Evolutionary conservation across 2,888 invertebrate genomes (phyloP).

Genomic region (Apamea epomidion): DNA sequence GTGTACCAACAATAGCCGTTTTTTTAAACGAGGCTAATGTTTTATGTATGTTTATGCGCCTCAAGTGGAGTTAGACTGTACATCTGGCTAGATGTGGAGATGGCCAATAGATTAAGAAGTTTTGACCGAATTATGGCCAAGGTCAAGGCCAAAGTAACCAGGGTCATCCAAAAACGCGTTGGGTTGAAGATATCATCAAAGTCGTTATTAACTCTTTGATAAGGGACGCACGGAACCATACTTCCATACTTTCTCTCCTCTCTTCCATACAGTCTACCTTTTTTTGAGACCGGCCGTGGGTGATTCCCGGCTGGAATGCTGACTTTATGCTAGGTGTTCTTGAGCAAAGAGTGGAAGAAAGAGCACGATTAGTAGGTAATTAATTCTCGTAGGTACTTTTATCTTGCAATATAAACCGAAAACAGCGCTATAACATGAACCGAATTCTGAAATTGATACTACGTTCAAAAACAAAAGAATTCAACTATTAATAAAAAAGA

Average conservation of each 20-base stretch:
- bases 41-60: neutral
- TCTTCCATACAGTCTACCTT: too few species aligned
- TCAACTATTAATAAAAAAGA: neutral
- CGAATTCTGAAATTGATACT: neutral
- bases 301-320: too few species aligned
- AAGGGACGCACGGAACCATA: neutral
- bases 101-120: neutral
- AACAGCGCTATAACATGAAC: neutral
- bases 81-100: neutral
- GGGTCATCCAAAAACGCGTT: neutral
- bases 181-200: neutral
- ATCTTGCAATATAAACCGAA: neutral
- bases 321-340: too few species aligned
- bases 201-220: neutral
- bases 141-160: neutral
- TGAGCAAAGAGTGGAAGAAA: too few species aligned
- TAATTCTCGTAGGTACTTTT: neutral
- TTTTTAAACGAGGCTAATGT: neutral
- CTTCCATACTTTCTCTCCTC: too few species aligned
- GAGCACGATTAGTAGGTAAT: too few species aligned
- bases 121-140: neutral
- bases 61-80: neutral
- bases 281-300: too few species aligned
- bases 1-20: neutral
- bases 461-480: constrained; percentile 22